Base-by-base conservation (phyloP, 2,888 invertebrate species). In the Schizaphis graminum region DNA sequence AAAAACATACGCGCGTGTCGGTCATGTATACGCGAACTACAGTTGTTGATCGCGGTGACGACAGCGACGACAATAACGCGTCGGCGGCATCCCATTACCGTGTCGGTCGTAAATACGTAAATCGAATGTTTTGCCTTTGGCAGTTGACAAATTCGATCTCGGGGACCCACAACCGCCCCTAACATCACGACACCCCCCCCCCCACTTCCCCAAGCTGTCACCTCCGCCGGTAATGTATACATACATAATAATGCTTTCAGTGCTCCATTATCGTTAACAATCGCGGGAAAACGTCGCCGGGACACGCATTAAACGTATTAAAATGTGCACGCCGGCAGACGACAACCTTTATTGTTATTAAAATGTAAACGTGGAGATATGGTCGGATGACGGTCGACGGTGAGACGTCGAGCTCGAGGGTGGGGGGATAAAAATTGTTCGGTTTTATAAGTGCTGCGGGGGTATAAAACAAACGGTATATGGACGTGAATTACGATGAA, bases 241-340 rank as follows among this genome's bases (percentile, higher is more conserved):
- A 53, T 85, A 87, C n/a, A 61, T 47, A 44, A 57, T 87, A 61
- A 87, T 35, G 87, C 47, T 87, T 87, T 77, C 41, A 24, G 88
- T 88, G 53, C 77, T 93, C 92, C 89, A 93, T 93, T 93, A 89
- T 88, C 88, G 61, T 93, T 89, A 93, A 93, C 53, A 53, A 93
- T 56, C n/a, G 35, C 67, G 61, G 67, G 88, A 28, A 61, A 88
- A 92, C 88, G 92, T 88, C 28, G 41, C 26, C 53, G 67, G 44
- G 49, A 49, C 67, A 92, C 61, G 92, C 87, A 87, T 92, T 92
- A 67, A 67, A 88, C 53, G 53, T 53, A 88, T 92, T 92, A 92
- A 88, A 92, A 28, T 49, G 35, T 57, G 67, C 41, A 26, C 16
- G 41, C n/a, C 3, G 49, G 67, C 88, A 47, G 41, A 49, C 49